Conservation (phyloP, 2,797 vertebrate species). For the Masticophis lateralis region DNA sequence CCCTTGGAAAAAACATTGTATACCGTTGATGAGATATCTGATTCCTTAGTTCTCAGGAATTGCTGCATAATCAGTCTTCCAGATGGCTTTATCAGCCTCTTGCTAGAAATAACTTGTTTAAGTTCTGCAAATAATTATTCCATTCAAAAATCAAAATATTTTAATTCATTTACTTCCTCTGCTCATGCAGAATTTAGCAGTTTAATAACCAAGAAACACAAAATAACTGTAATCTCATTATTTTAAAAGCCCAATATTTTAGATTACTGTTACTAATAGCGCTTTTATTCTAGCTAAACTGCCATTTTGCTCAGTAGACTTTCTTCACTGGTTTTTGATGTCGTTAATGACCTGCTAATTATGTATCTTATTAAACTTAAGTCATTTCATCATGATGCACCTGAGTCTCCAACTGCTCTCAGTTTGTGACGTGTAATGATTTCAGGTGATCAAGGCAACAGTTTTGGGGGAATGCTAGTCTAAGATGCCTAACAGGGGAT, state of each 20-base stretch:
- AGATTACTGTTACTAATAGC: neutral
- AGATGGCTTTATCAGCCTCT: neutral
- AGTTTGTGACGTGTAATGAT: neutral
- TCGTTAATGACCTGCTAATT: slow-evolving; percentile 6
- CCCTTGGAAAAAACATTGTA: neutral
- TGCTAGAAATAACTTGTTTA: neutral
- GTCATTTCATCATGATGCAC: slow-evolving; percentile 2
- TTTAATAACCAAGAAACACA: neutral
- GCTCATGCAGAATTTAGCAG: neutral
- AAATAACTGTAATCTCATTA: neutral
- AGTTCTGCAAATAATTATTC: neutral
- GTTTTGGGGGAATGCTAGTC: neutral
- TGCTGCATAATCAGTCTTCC: neutral
- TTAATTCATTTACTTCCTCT: neutral
- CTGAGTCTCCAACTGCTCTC: slow-evolving; percentile 11
- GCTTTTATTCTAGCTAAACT: neutral
- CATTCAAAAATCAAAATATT: neutral
- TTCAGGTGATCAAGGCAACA: slow-evolving; percentile 3
- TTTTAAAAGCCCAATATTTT: neutral
- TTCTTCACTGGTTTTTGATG: neutral
- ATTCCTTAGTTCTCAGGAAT: neutral
- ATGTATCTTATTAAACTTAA: slow-evolving; percentile 11
- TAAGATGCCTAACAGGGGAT: neutral
- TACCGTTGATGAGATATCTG: neutral
- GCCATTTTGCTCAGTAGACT: neutral